Conservation (phyloP, 2,888 invertebrate species). For the Chrysopilus asiliformis region DNA sequence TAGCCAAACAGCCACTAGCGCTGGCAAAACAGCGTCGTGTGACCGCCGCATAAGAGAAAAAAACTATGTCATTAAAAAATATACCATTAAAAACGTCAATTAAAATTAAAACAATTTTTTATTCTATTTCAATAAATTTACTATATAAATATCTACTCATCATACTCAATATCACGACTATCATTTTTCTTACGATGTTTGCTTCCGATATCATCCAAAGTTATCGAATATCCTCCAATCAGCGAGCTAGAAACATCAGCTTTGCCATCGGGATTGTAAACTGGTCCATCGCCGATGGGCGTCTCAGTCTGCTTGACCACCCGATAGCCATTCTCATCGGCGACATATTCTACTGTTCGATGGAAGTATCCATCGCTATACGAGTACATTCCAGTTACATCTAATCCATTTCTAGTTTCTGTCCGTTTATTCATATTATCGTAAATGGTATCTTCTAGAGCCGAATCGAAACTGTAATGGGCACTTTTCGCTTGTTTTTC, state of each 20-base stretch:
- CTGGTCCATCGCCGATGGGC: conserved; percentile 40
- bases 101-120: too few relatives aligned
- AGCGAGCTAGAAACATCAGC: conserved; percentile 37
- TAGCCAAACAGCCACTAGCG: too few relatives aligned
- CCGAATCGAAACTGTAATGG: conserved; percentile 36
- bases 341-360: conserved; percentile 43
- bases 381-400: conserved; percentile 40
- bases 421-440: conserved; percentile 32
- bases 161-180: too few relatives aligned
- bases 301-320: conserved; percentile 39
- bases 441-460: conserved; percentile 37
- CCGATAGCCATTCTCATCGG: conserved; percentile 48
- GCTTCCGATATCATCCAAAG: conserved; percentile 24
- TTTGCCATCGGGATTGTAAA: conserved; percentile 35
- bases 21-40: too few relatives aligned
- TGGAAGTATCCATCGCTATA: conserved; percentile 46
- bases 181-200: neutral
- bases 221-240: conserved; percentile 37
- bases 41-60: too few relatives aligned
- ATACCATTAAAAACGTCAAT: too few relatives aligned
- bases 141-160: too few relatives aligned
- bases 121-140: too few relatives aligned
- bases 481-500: conserved; percentile 33
- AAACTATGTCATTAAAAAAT: too few relatives aligned
- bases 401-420: conserved; percentile 32